These are phyloP conservation scores for Melospiza georgiana DNA, from an alignment of 2,113 vertebrate genomes.

Conservation along the genomic window DNA sequence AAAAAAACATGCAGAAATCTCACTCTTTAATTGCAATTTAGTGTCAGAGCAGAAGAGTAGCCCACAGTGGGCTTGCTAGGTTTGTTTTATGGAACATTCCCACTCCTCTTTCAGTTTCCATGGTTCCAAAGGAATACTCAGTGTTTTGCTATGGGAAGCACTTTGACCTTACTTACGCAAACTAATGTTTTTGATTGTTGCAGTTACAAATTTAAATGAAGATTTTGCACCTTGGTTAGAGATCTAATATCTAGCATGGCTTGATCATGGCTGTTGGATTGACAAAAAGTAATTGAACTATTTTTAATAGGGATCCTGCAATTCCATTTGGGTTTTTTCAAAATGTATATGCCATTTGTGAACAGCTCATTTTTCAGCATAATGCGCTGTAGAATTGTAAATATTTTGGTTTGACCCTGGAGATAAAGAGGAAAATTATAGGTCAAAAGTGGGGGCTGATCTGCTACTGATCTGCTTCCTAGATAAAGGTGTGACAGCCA, in stretches of 20 bases:
- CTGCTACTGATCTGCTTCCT: background rate
- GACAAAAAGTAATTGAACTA: background rate
- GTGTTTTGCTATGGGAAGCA: background rate
- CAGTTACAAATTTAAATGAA: background rate
- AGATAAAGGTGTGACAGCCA: background rate
- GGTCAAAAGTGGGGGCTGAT: background rate
- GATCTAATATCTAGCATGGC: background rate
- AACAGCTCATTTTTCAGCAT: background rate
- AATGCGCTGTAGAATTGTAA: background rate
- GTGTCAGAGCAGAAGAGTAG: background rate
- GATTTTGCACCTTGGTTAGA: background rate
- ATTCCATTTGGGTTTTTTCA: background rate
- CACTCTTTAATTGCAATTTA: background rate
- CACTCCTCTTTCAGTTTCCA: background rate
- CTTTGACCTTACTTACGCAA: background rate
- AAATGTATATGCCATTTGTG: background rate
- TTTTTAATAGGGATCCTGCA: background rate
- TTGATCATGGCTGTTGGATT: background rate
- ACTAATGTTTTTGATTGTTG: background rate
- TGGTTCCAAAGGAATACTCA: background rate
- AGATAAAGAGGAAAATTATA: background rate
- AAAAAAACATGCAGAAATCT: background rate
- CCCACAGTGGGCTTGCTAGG: background rate
- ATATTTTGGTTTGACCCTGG: background rate
- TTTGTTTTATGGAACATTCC: background rate